A percentile compares a stretch with the other conserved stretches of the same genome.
phyloP scores from a whole-genome alignment of 2,113 vertebrate genomes.

The Oryzias melastigma region DNA sequence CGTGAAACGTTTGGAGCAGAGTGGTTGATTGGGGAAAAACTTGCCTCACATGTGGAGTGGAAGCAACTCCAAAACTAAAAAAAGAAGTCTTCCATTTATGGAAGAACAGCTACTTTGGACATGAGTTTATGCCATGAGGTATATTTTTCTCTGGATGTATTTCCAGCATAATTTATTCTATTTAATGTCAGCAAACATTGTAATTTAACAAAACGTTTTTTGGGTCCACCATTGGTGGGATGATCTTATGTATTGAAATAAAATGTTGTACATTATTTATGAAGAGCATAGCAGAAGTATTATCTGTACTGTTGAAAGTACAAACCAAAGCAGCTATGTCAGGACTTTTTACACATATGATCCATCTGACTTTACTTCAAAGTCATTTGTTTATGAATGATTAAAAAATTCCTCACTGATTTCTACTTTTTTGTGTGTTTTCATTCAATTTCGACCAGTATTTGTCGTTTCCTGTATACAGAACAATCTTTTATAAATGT shows the following conservation, averaged over 20 bases:
- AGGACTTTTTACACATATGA: slow-evolving; percentile 11
- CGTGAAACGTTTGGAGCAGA: neutral
- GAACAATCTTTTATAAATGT: neutral
- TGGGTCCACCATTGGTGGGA: neutral
- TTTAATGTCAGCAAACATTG: slow-evolving; percentile 8
- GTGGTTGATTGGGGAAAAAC: neutral
- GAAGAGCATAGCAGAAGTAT: slow-evolving; percentile 35
- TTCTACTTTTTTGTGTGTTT: neutral
- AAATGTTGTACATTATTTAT: slow-evolving; percentile 66
- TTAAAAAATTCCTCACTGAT: slow-evolving; percentile 29
- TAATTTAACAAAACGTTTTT: slow-evolving; percentile 21
- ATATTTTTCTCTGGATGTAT: neutral
- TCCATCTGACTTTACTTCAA: slow-evolving; percentile 23
- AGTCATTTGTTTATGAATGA: slow-evolving; percentile 25
- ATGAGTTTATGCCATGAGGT: too few relatives aligned
- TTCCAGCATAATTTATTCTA: slow-evolving; percentile 16
- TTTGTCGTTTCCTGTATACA: neutral
- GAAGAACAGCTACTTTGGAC: neutral
- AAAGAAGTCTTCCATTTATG: neutral
- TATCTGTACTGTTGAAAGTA: slow-evolving; percentile 15
- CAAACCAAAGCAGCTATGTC: slow-evolving; percentile 38
- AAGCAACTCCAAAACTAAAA: neutral
- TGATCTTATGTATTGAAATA: slow-evolving; percentile 18
- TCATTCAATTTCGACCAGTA: neutral
- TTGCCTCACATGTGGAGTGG: neutral